phyloP scores from a whole-genome alignment of 53 echinoderm and acorn worm genomes.

The Apostichopus leukothele region DNA sequence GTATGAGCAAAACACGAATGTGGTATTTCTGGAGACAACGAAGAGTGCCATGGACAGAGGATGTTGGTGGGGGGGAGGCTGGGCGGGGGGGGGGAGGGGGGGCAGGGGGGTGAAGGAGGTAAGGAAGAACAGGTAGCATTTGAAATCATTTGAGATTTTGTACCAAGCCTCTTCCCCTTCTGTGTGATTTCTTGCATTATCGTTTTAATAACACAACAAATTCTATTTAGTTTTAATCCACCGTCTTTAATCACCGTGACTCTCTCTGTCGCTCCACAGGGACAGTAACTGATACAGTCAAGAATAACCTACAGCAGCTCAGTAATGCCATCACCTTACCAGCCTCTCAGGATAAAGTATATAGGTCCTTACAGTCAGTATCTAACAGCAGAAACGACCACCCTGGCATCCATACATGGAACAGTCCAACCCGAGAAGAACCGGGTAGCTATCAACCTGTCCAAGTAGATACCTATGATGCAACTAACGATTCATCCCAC shows the following conservation, averaged over 20 bases:
- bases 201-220: too few relatives aligned
- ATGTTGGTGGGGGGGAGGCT: too few relatives aligned
- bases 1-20: too few relatives aligned
- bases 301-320: constrained; percentile 68
- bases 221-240: too few relatives aligned
- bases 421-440: not conserved
- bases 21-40: too few relatives aligned
- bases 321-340: constrained; percentile 37
- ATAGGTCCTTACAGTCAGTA: constrained; percentile 24
- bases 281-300: constrained; percentile 63
- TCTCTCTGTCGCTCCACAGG: constrained; percentile 19
- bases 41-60: too few relatives aligned
- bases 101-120: too few relatives aligned
- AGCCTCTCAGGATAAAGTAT: not conserved
- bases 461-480: not conserved
- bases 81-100: too few relatives aligned
- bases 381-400: not conserved
- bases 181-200: too few relatives aligned
- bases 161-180: too few relatives aligned
- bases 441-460: not conserved
- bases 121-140: not conserved
- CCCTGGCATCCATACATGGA: not conserved
- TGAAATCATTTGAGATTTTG: not conserved
- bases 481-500: not conserved
- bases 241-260: too few relatives aligned